A percentile compares a stretch with the other conserved stretches of the same genome.
phyloP scores from a whole-genome alignment of 2,113 vertebrate species.

The Todiramphus chloris region DNA sequence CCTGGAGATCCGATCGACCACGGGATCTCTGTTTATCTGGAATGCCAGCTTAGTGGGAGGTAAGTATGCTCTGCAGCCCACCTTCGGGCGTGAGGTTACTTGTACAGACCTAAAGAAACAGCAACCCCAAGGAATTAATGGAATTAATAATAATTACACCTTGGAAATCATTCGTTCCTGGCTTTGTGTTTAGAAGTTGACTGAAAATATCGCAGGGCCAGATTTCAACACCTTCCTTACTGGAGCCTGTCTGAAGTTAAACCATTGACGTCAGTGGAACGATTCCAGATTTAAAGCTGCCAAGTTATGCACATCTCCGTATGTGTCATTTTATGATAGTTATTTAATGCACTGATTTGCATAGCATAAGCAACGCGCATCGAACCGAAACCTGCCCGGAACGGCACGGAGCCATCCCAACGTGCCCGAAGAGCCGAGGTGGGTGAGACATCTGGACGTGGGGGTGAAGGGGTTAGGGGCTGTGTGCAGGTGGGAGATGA shows the following conservation, averaged over 20 bases:
- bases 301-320: constrained; percentile 59
- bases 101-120: not conserved
- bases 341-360: constrained; percentile 57
- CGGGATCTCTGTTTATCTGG: not conserved
- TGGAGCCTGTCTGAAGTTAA: constrained; percentile 34
- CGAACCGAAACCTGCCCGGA: not conserved
- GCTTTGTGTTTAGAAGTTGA: constrained; percentile 22
- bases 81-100: not conserved
- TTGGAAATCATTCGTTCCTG: not conserved
- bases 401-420: not conserved
- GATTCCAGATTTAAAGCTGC: constrained; percentile 62
- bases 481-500: not conserved
- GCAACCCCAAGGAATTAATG: not conserved
- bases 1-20: not conserved
- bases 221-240: constrained; percentile 32
- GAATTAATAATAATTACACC: not conserved
- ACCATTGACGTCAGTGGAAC: constrained; percentile 59
- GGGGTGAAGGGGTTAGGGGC: not conserved
- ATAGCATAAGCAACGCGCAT: constrained; percentile 36
- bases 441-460: not conserved
- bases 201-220: constrained; percentile 40
- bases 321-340: constrained; percentile 53
- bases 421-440: not conserved
- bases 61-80: not conserved
- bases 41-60: not conserved